Evolutionary conservation across 2,797 vertebrate species (phyloP).

Genomic region (Chelon labrosus): DNA sequence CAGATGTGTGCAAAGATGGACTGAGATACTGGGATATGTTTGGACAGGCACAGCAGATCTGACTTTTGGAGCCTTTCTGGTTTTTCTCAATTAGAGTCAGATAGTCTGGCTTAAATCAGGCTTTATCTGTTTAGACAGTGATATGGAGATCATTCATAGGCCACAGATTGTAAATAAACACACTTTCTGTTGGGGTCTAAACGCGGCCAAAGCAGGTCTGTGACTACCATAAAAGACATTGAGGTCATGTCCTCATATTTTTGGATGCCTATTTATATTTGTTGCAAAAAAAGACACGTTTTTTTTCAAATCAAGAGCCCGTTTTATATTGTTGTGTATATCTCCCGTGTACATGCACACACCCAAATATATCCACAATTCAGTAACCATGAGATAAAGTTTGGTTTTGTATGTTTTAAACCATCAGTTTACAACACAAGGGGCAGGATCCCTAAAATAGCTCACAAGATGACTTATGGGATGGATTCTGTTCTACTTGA

Average conservation of each 20-base stretch:
- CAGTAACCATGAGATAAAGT: not conserved
- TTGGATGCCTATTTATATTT: constrained; percentile 7
- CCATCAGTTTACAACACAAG: not conserved
- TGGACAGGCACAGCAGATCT: constrained; percentile 23
- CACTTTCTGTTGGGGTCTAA: constrained; percentile 25
- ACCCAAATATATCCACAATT: not conserved
- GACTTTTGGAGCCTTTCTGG: constrained; percentile 50
- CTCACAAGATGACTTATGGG: not conserved
- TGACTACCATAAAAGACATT: constrained; percentile 12
- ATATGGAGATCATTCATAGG: constrained; percentile 57
- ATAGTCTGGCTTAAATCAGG: constrained; percentile 64
- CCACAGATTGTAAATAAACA: constrained; percentile 48
- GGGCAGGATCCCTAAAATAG: not conserved
- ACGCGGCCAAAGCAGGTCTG: constrained; percentile 24
- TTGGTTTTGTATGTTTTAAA: not conserved
- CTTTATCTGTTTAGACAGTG: constrained; percentile 64
- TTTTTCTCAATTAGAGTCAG: constrained; percentile 40
- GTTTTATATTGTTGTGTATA: constrained; percentile 3
- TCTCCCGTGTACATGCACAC: not conserved
- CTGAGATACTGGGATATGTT: constrained; percentile 9
- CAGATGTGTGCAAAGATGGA: not conserved
- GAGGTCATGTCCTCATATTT: constrained; percentile 11
- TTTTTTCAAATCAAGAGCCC: not conserved
- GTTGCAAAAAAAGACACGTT: not conserved
- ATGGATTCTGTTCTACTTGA: not conserved